Conservation (phyloP, 2,113 vertebrate species). For the Myotis yumanensis region DNA sequence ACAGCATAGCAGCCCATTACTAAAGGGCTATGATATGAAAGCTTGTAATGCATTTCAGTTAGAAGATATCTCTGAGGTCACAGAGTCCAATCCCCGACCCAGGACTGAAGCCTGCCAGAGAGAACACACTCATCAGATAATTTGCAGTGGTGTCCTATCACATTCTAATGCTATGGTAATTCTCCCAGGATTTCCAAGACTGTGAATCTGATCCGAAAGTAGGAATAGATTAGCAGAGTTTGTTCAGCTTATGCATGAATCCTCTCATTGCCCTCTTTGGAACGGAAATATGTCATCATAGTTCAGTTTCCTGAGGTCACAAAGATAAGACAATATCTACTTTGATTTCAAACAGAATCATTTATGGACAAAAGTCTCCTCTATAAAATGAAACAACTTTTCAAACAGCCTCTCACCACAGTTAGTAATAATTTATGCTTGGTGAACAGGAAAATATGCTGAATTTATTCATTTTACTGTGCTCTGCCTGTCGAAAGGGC, state of each 20-base stretch:
- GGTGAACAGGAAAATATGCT: conserved; percentile 76
- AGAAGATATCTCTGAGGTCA: conserved; percentile 6
- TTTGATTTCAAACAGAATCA: conserved; percentile 73
- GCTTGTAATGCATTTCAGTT: not conserved
- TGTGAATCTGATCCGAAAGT: conserved; percentile 57
- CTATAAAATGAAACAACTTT: conserved; percentile 70
- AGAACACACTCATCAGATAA: conserved; percentile 63
- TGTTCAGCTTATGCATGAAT: conserved; percentile 23
- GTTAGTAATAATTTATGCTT: conserved; percentile 78
- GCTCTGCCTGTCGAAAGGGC: conserved; percentile 55
- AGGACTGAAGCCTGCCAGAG: not conserved
- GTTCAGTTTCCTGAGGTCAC: conserved; percentile 67
- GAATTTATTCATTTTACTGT: conserved; percentile 72
- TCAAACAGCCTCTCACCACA: conserved; percentile 67
- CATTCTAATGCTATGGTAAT: conserved; percentile 64
- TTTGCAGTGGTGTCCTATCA: conserved; percentile 43
- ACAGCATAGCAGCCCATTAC: not conserved
- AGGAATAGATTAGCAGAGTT: conserved; percentile 58
- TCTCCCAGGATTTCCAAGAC: conserved; percentile 66
- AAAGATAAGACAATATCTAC: conserved; percentile 67
- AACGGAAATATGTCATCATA: conserved; percentile 64
- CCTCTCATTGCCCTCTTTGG: conserved; percentile 41
- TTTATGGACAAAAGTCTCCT: conserved; percentile 63
- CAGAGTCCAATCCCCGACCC: not conserved
- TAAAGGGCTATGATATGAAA: not conserved